These are phyloP conservation scores for Gnathonemus echidnorhynchus DNA, from an alignment of 2,113 vertebrate genomes.

Conservation along the genomic window DNA sequence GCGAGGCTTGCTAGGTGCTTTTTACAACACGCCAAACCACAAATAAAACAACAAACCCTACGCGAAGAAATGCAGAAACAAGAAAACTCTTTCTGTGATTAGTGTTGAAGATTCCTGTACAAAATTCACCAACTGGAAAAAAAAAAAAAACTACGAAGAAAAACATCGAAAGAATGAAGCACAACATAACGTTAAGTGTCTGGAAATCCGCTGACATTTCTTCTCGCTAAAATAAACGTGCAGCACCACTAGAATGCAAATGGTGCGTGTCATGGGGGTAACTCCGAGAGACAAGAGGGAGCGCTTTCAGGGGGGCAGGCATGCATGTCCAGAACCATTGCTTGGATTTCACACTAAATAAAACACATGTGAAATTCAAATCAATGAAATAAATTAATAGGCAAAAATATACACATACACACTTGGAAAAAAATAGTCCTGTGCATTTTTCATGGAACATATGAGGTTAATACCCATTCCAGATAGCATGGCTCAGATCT, in stretches of 20 bases:
- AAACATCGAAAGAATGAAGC: background rate
- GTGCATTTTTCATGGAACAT: background rate
- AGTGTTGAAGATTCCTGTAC: background rate
- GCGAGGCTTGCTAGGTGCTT: background rate
- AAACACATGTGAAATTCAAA: background rate
- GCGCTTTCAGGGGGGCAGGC: background rate
- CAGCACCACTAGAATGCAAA: slow-evolving; percentile 7
- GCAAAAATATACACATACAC: background rate
- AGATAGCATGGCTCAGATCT: background rate
- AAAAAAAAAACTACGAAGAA: background rate
- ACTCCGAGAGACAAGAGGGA: background rate
- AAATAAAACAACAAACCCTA: background rate
- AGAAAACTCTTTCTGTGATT: background rate
- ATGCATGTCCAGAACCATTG: background rate
- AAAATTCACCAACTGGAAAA: background rate
- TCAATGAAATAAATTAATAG: background rate
- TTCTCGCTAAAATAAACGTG: background rate
- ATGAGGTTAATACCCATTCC: background rate
- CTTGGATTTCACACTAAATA: background rate
- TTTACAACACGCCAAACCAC: background rate
- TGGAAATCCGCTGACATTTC: slow-evolving; percentile 1
- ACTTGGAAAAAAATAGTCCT: background rate
- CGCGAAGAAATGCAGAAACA: background rate
- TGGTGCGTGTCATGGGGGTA: background rate
- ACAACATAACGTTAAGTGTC: background rate